These are phyloP conservation scores for Takifugu bimaculatus DNA, from an alignment of 2,113 vertebrate genomes.

Conservation along the genomic window DNA sequence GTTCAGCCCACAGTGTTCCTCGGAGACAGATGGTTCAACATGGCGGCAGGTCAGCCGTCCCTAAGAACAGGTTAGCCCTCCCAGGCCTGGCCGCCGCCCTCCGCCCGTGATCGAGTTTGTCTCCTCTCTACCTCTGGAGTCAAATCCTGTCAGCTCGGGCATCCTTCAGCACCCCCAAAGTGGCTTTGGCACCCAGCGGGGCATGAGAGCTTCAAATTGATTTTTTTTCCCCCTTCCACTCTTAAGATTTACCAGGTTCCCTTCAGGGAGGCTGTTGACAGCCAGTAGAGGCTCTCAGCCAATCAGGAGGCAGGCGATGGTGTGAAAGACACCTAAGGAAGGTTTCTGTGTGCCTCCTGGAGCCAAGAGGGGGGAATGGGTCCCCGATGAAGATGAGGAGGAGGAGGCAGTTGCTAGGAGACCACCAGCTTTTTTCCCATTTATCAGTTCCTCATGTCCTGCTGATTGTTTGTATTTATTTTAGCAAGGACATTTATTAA, in stretches of 20 bases:
- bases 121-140: slow-evolving; percentile 97
- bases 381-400: slow-evolving; percentile 63
- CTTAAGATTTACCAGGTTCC: slow-evolving; percentile 87
- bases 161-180: slow-evolving; percentile 91
- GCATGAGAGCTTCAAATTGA: slow-evolving; percentile 96
- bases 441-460: slow-evolving; percentile 58
- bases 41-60: slow-evolving; percentile 78
- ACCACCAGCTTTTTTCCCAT: slow-evolving; percentile 47
- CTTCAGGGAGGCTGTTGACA: slow-evolving; percentile 88
- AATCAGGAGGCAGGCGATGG: slow-evolving; percentile 79
- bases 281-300: slow-evolving; percentile 76
- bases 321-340: slow-evolving; percentile 85
- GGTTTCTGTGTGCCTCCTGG: slow-evolving; percentile 72
- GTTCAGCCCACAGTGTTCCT: slow-evolving; percentile 84
- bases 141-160: slow-evolving; percentile 92
- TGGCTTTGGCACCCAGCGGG: slow-evolving; percentile 94
- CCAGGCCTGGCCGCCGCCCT: slow-evolving; percentile 79
- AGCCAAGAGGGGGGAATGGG: slow-evolving; percentile 72
- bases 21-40: slow-evolving; percentile 96
- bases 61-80: slow-evolving; percentile 88
- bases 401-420: slow-evolving; percentile 76
- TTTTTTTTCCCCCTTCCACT: slow-evolving; percentile 69
- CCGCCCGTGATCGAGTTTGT: slow-evolving; percentile 96
- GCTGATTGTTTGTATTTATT: slow-evolving; percentile 39
- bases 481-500: slow-evolving; percentile 36